A percentile compares a stretch with the other conserved stretches of the same genome.
phyloP scores from a whole-genome alignment of 1,140 invertebrate species.

The Hermetia illucens region DNA sequence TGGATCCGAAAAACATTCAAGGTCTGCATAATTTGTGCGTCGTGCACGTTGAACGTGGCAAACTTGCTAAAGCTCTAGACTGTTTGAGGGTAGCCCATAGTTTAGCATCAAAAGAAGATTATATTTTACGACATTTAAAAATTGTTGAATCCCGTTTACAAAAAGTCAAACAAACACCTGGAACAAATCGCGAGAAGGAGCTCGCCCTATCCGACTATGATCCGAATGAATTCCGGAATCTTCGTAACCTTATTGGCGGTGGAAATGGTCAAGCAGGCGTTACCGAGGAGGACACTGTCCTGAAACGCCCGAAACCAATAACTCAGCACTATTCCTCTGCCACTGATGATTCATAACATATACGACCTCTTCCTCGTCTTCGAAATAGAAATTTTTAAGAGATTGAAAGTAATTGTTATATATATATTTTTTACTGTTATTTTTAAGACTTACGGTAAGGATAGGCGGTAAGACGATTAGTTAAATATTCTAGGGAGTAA shows the following conservation, averaged over 20 bases:
- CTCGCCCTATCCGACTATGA: constrained; percentile 25
- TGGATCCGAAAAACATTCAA: constrained; percentile 86
- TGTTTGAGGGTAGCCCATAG: constrained; percentile 67
- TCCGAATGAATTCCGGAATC: constrained; percentile 18
- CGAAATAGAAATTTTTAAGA: too few species aligned
- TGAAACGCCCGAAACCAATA: too few species aligned
- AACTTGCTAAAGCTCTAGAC: constrained; percentile 63
- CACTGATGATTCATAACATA: too few species aligned
- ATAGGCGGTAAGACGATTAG: too few species aligned
- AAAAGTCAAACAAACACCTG: constrained; percentile 28
- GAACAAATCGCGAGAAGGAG: constrained; percentile 20
- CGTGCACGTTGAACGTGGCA: constrained; percentile 82
- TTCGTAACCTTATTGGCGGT: not conserved
- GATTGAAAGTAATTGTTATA: too few species aligned
- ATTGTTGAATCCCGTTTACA: constrained; percentile 23
- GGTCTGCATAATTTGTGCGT: constrained; percentile 93
- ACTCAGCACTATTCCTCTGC: too few species aligned
- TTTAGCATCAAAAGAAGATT: constrained; percentile 76
- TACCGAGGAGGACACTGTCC: too few species aligned
- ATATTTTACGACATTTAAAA: constrained; percentile 70
- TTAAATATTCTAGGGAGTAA: too few species aligned
- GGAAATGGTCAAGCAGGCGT: too few species aligned
- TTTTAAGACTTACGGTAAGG: too few species aligned
- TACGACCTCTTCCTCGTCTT: too few species aligned
- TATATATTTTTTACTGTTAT: too few species aligned